phyloP scores from a whole-genome alignment of 2,113 vertebrate species.

The Noctilio leporinus region DNA sequence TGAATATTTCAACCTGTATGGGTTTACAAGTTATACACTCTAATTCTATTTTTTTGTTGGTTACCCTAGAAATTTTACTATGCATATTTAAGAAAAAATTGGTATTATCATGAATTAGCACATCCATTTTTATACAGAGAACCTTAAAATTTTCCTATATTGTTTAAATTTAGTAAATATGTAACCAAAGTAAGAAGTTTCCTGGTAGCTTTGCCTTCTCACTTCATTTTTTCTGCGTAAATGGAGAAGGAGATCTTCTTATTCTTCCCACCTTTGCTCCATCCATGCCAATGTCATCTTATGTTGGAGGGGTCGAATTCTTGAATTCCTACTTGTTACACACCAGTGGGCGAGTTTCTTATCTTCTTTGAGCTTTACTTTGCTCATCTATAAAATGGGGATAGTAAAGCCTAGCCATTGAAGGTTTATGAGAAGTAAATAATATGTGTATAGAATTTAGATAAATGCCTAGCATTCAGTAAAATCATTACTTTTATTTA shows the following conservation, averaged over 20 bases:
- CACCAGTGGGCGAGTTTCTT: background rate
- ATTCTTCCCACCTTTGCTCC: background rate
- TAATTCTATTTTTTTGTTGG: background rate
- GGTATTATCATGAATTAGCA: background rate
- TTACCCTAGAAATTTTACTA: background rate
- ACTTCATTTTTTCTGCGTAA: background rate
- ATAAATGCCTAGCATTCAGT: background rate
- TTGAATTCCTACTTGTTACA: background rate
- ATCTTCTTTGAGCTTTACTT: background rate
- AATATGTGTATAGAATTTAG: background rate
- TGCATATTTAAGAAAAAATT: background rate
- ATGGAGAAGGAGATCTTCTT: accelerated
- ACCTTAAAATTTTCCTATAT: background rate
- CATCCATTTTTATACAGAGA: background rate
- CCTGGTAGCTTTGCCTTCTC: background rate
- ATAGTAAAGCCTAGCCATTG: background rate
- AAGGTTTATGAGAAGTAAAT: background rate
- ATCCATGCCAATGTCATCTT: background rate
- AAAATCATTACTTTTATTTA: background rate
- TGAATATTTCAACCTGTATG: background rate
- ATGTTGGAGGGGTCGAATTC: background rate
- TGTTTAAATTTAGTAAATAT: background rate
- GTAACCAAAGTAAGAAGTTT: background rate
- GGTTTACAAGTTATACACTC: background rate
- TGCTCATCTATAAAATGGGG: background rate